phyloP scores from a whole-genome alignment of 2,113 vertebrate species.

The Chlorodrepanis virens region DNA sequence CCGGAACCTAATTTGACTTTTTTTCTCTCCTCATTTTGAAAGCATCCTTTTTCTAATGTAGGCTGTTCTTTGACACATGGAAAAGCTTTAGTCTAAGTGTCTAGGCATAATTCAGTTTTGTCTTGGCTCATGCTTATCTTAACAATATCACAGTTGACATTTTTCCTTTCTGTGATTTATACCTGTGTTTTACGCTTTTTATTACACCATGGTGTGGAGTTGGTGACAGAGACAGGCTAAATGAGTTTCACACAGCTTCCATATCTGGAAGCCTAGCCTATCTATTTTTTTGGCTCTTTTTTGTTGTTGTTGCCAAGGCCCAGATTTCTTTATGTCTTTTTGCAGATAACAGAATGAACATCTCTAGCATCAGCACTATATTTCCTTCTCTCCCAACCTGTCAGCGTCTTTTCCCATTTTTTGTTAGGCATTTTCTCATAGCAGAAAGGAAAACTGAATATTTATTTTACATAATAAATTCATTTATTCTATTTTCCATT shows the following conservation, averaged over 20 bases:
- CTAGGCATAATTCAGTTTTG: constrained; percentile 30
- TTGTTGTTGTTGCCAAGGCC: not conserved
- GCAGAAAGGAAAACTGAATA: not conserved
- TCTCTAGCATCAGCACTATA: not conserved
- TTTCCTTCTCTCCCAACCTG: not conserved
- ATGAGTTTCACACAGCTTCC: constrained; percentile 34
- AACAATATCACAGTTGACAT: constrained; percentile 59
- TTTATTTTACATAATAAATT: not conserved
- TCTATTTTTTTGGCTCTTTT: not conserved
- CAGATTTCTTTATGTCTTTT: not conserved
- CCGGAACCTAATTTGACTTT: constrained; percentile 2
- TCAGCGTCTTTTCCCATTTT: not conserved
- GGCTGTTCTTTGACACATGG: not conserved
- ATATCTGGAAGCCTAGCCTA: not conserved
- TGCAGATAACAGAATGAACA: not conserved
- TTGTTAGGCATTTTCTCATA: not conserved
- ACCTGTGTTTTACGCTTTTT: constrained; percentile 37
- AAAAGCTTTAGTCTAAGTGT: constrained; percentile 7
- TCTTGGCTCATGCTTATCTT: constrained; percentile 35
- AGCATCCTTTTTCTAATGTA: constrained; percentile 5
- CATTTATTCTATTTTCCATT: not conserved
- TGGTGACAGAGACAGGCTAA: constrained; percentile 37
- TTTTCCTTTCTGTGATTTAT: constrained; percentile 46
- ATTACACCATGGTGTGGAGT: not conserved
- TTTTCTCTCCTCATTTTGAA: constrained; percentile 13